phyloP scores from a whole-genome alignment of 2,888 invertebrate species.

The Torymus aiolomorphi region DNA sequence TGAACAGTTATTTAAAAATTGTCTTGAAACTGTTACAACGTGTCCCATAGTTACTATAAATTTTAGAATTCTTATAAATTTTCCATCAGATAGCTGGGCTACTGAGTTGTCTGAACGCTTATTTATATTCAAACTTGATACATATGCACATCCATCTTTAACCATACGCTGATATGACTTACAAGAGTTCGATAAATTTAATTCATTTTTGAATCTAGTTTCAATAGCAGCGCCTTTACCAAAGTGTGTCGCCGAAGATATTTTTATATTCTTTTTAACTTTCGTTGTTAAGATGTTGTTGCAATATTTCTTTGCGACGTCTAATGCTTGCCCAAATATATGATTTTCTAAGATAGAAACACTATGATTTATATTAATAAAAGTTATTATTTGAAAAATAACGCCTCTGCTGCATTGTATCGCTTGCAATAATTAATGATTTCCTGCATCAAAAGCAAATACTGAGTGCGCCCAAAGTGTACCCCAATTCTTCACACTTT shows the following conservation, averaged over 20 bases:
- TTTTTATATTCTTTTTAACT: background rate
- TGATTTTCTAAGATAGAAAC: background rate
- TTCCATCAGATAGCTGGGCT: background rate
- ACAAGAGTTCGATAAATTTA: background rate
- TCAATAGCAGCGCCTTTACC: background rate
- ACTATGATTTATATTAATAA: too few relatives aligned
- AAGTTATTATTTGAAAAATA: too few relatives aligned
- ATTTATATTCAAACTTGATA: background rate
- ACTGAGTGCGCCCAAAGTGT: background rate
- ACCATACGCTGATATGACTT: background rate
- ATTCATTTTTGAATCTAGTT: background rate
- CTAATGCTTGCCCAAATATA: background rate
- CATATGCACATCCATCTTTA: background rate
- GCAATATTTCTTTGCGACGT: background rate
- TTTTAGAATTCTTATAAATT: background rate
- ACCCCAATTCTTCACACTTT: too few relatives aligned
- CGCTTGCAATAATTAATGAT: too few relatives aligned
- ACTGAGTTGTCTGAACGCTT: background rate
- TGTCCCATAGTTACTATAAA: background rate
- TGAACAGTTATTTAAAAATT: too few relatives aligned
- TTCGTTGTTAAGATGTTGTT: background rate
- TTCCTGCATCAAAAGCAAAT: background rate
- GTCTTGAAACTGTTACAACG: too few relatives aligned
- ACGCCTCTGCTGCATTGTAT: too few relatives aligned
- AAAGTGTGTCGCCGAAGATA: background rate